Evolutionary conservation across 92 coral and sea anemone species (phyloP).

Genomic region (Phenganax stokvisi): DNA sequence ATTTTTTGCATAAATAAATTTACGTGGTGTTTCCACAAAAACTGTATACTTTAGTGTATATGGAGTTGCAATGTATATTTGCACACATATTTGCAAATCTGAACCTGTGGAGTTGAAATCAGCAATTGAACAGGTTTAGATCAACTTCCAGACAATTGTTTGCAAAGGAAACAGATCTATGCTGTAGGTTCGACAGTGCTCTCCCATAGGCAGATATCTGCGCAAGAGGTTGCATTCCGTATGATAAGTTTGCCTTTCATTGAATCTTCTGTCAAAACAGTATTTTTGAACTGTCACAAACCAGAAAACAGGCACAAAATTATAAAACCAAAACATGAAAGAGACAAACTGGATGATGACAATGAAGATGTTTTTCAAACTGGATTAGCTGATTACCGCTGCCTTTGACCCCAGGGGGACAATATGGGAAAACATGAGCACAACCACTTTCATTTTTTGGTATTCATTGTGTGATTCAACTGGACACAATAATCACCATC

Average conservation of each 20-base stretch:
- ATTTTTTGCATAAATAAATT: too few species aligned
- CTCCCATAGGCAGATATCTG: constrained; percentile 36
- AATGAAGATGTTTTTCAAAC: constrained; percentile 41
- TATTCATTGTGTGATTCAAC: constrained; percentile 23
- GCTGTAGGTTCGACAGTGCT: constrained; percentile 22
- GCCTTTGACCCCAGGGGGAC: constrained; percentile 23
- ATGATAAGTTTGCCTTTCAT: constrained; percentile 41
- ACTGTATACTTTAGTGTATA: too few species aligned
- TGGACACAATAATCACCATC: constrained; percentile 27
- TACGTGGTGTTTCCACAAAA: too few species aligned
- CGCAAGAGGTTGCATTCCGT: constrained; percentile 51
- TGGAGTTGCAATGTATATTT: constrained; percentile 38
- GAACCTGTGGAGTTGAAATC: constrained; percentile 47
- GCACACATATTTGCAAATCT: constrained; percentile 51
- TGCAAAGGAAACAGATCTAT: constrained; percentile 42
- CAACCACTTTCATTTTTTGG: constrained; percentile 42
- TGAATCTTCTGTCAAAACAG: constrained; percentile 39
- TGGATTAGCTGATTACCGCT: constrained; percentile 31
- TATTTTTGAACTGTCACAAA: constrained; percentile 40
- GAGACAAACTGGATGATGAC: constrained; percentile 37
- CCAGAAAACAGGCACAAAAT: constrained; percentile 40
- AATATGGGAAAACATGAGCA: constrained; percentile 41
- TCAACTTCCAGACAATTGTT: constrained; percentile 36
- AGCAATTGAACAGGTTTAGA: constrained; percentile 27
- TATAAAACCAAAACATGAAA: constrained; percentile 34